These are phyloP conservation scores for Branchinecta lindahli DNA, from an alignment of 1,140 invertebrate species.

Conservation along the genomic window DNA sequence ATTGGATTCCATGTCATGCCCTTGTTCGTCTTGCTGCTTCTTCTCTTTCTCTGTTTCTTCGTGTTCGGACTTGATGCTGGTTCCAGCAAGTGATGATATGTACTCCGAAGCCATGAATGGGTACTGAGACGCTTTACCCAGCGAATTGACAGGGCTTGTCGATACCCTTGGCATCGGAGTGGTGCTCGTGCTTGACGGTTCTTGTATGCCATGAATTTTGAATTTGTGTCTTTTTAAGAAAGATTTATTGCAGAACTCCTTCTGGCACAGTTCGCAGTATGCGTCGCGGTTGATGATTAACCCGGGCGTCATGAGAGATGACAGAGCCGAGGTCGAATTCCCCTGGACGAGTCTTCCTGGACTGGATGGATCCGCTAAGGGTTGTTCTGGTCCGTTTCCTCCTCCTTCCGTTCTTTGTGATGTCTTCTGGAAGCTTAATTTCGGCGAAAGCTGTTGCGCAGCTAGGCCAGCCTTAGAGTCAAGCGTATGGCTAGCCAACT, in stretches of 20 bases:
- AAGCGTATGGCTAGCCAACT: conserved; percentile 20
- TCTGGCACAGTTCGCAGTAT: conserved; percentile 44
- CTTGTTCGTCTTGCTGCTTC: conserved; percentile 22
- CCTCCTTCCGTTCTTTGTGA: no score
- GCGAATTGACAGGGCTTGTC: conserved; percentile 7
- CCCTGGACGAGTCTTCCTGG: conserved; percentile 2
- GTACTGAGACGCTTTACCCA: conserved; percentile 15
- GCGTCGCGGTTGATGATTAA: conserved; percentile 28
- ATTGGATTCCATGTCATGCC: conserved; percentile 37
- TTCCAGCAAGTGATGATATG: conserved; percentile 14
- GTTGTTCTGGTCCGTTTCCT: conserved; percentile 14
- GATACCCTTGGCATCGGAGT: conserved; percentile 12
- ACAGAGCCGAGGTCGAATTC: background rate
- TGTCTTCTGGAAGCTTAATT: background rate
- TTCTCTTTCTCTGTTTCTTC: conserved; percentile 16
- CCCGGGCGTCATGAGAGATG: conserved; percentile 15
- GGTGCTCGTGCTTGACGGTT: background rate
- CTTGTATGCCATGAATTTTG: conserved; percentile 38
- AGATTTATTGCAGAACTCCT: conserved; percentile 56
- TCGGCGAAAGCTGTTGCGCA: conserved; percentile 6
- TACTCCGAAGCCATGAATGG: conserved; percentile 7
- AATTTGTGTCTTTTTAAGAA: conserved; percentile 47
- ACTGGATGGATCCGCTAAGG: conserved; percentile 18
- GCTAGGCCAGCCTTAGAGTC: conserved; percentile 15
- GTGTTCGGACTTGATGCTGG: conserved; percentile 14